A percentile compares a stretch with the other conserved stretches of the same genome.
These are phyloP conservation scores for Zelostemma sp. DNA, from an alignment of 1,140 invertebrate genomes.

Conservation along the genomic window DNA sequence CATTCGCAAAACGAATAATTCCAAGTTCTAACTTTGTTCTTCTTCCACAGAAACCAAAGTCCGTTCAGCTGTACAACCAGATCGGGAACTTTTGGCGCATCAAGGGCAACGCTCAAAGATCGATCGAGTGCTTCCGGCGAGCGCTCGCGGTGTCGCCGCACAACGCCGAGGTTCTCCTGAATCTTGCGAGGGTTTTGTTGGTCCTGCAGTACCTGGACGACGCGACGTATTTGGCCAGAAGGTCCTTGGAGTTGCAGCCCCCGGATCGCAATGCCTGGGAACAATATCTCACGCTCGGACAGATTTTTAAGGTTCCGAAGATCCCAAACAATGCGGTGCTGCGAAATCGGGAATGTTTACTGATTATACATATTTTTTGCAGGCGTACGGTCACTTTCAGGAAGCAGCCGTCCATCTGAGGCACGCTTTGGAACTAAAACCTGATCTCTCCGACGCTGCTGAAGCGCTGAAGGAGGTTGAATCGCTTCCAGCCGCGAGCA, in stretches of 20 bases:
- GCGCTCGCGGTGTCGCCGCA: conserved; percentile 87
- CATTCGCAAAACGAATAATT: too few species aligned
- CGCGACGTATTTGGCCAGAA: conserved; percentile 85
- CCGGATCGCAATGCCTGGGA: conserved; percentile 89
- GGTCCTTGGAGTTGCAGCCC: conserved; percentile 81
- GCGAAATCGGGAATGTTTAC: too few species aligned
- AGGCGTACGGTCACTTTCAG: conserved; percentile 86
- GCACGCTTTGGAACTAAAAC: conserved; percentile 84
- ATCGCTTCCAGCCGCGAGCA: conserved; percentile 78
- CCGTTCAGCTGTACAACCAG: conserved; percentile 87
- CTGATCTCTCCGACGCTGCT: conserved; percentile 84
- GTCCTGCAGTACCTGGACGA: conserved; percentile 90
- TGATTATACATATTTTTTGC: too few species aligned
- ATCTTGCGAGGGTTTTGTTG: conserved; percentile 86
- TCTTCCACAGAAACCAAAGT: conserved; percentile 84
- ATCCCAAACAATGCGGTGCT: too few species aligned
- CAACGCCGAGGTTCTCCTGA: conserved; percentile 86
- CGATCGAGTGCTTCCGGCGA: conserved; percentile 89
- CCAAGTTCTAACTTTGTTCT: too few species aligned
- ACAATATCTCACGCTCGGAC: conserved; percentile 89
- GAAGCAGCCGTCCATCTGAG: conserved; percentile 85
- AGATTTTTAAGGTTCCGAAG: conserved; percentile 79
- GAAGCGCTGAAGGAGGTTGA: conserved; percentile 84
- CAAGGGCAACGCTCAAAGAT: conserved; percentile 85
- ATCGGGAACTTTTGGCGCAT: conserved; percentile 92